Base-by-base conservation (phyloP, 2,888 invertebrate species). In the Aspidapion aeneum region DNA sequence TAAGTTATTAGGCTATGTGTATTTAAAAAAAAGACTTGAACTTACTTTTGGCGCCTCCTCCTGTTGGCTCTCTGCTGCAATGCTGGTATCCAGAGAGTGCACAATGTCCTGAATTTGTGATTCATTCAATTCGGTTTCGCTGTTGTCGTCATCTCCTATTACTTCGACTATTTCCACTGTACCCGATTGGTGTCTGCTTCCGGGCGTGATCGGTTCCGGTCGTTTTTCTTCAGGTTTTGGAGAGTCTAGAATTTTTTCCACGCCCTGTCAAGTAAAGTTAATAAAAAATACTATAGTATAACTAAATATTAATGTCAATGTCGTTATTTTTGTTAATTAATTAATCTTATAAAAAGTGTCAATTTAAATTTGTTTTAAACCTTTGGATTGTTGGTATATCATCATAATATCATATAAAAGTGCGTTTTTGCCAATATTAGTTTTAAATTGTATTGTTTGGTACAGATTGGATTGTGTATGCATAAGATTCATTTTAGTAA, bases 81-180 rank as follows among this genome's bases (percentile, higher is more conserved):
- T 78, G 17, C 19, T 52, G 52, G 52, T 52, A 7, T 70, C 60
- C 72, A 65, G 67, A 1, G 77, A 77, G 67, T 75, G 77, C 1
- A 77, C 75, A 49, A 75, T 77, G 61, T 77, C 75, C 66, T 77
- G 73, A 61, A 77, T 77, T 68, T 78, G 76, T 1, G 76, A 72
- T 67, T 78, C 77, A 62, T 78, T 74, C n/a, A 75, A 65, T 61
- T 77, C 75, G 63, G 78, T 78, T 52, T 76, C 75, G 2, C 71
- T 72, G 62, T 77, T 78, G 50, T 75, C 75, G 50, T 78, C 79
- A 60, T 83, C 83, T 51, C 77, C 77, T 22, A 80, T 80, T 63
- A 81, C 82, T 64, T 80, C 80, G 1, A 79, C 76, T 63, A 80
- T 81, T 70, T 80, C 78, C 1, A 79, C 75, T 1, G 78, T 77